A percentile compares a stretch with the other conserved stretches of the same genome.
These are phyloP conservation scores for Pomatorhinus ruficollis DNA, from an alignment of 2,113 vertebrate genomes.

Conservation along the genomic window DNA sequence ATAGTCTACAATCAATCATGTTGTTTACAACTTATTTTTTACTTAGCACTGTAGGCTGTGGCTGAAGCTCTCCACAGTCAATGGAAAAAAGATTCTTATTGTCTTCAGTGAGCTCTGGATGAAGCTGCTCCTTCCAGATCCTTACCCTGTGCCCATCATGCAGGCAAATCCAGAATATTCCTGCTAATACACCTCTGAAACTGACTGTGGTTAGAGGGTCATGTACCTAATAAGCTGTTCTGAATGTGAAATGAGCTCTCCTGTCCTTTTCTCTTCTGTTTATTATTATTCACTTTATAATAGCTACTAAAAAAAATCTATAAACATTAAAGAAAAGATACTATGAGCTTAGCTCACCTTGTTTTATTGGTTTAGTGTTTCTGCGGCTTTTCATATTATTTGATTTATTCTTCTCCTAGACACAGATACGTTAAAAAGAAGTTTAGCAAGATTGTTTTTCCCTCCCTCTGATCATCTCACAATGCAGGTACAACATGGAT, in stretches of 20 bases:
- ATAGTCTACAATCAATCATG: not conserved
- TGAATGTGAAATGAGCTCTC: conserved; percentile 30
- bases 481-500: conserved; percentile 26
- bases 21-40: not conserved
- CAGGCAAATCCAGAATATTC: not conserved
- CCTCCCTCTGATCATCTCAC: conserved; percentile 49
- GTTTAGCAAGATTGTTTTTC: conserved; percentile 47
- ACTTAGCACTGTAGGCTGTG: not conserved
- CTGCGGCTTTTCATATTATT: conserved; percentile 83
- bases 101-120: not conserved
- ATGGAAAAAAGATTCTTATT: not conserved
- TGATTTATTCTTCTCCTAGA: conserved; percentile 84
- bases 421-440: conserved; percentile 67
- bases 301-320: conserved; percentile 32
- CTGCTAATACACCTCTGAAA: not conserved
- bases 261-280: conserved; percentile 13
- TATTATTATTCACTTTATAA: conserved; percentile 40
- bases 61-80: conserved; percentile 7
- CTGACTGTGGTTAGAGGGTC: not conserved
- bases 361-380: conserved; percentile 84
- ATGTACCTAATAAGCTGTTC: conserved; percentile 14
- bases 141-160: not conserved
- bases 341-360: conserved; percentile 76
- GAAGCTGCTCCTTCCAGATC: not conserved
- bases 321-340: conserved; percentile 54